Evolutionary conservation across 2,888 invertebrate species (phyloP), one percentile per base, ranked within the genome.

Genomic region (Argynnis bischoffii): DNA sequence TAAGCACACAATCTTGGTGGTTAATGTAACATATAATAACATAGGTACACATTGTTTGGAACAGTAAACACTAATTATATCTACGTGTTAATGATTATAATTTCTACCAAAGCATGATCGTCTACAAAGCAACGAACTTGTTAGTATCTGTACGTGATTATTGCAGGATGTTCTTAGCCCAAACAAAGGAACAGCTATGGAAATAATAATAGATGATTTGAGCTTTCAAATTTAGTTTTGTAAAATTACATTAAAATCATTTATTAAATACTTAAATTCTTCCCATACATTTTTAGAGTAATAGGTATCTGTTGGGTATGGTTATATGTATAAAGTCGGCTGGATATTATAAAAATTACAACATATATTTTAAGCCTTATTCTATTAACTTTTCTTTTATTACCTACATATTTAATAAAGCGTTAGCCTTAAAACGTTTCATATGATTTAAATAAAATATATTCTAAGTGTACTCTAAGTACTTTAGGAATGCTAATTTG

Each of bases 51-150:
- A 66, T 67, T 63, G 59, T 63, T 56, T 63, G 55, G 63, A 60
- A 72, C 71, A 67, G 70, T 77, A 79, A 78, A 79, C 74, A 75
- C 77, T 71, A 79, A 79, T 78, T 79, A 79, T 79, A 79, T 79
- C 76, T 77, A 78, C 76, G 78, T 80, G 81, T 78, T 79, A 78
- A 82, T 81, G 77, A 77, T 76, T 78, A 77, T 76, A 79, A 75
- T 77, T 66, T 79, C 75, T 72, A 77, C 72, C 69, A 74, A 74
- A 76, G 74, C 74, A 73, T 72, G 71, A 74, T 74, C 69, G 71
- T 74, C 74, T 72, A 73, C 73, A 74, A 72, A 74, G 63, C 73
- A 71, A 70, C 69, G 71, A 71, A 61, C 63, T 63, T 67, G 60
- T 66, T 55, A 63, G 50, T 55, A 48, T 18, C 59, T 47, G 69